These are phyloP conservation scores for Liasis olivaceus DNA, from an alignment of 2,797 vertebrate genomes.

Conservation along the genomic window DNA sequence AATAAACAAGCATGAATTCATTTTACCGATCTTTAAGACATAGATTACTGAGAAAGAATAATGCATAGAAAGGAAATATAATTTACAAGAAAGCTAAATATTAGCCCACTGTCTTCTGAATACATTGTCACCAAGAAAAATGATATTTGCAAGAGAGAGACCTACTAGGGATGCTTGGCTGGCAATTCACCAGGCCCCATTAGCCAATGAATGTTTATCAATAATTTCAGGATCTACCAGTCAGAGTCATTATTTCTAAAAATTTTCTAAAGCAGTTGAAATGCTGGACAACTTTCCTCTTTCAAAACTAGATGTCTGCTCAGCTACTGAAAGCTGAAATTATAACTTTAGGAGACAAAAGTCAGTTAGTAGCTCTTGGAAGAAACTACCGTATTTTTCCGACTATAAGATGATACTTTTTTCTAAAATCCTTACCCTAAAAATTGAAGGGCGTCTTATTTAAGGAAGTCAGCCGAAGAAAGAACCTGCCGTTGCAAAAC, in stretches of 20 bases:
- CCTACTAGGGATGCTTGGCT: constrained; percentile 65
- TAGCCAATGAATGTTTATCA: constrained; percentile 75
- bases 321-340: background rate
- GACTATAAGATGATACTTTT: too few relatives aligned
- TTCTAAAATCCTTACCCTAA: too few relatives aligned
- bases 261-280: background rate
- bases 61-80: background rate
- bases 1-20: background rate
- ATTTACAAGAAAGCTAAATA: constrained; percentile 17
- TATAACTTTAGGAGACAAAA: background rate
- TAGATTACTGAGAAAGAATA: constrained; percentile 20
- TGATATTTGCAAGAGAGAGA: constrained; percentile 71
- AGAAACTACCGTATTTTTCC: too few relatives aligned
- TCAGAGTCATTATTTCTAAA: background rate
- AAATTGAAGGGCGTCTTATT: too few relatives aligned
- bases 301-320: background rate
- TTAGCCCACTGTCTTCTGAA: constrained; percentile 30
- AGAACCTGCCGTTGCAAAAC: too few relatives aligned
- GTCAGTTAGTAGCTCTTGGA: background rate
- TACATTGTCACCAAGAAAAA: constrained; percentile 78
- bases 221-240: constrained; percentile 67
- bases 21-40: background rate
- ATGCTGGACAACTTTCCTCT: background rate
- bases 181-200: constrained; percentile 72
- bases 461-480: too few relatives aligned